These are phyloP conservation scores for Meghimatium bilineatum DNA, from an alignment of 2,888 invertebrate species.

Conservation along the genomic window DNA sequence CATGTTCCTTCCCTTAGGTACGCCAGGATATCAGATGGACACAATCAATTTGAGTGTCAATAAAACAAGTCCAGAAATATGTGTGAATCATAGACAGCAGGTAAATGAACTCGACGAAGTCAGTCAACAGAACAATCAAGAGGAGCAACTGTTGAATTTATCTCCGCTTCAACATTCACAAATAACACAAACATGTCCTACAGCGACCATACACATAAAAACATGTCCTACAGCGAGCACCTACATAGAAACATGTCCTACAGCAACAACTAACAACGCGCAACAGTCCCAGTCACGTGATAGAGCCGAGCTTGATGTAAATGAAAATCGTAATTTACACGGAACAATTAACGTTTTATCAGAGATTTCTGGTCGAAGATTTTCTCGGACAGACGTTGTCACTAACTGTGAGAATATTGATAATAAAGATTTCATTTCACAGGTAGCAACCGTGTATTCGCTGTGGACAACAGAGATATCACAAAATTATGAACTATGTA, in stretches of 20 bases:
- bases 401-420: background rate
- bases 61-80: background rate
- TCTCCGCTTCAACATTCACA: background rate
- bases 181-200: background rate
- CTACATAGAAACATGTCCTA: background rate
- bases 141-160: background rate
- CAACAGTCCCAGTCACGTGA: background rate
- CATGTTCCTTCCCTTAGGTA: background rate
- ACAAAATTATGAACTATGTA: background rate
- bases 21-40: background rate
- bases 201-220: too few species aligned
- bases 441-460: background rate
- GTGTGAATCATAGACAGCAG: background rate
- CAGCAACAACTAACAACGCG: background rate
- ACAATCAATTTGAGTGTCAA: too few species aligned
- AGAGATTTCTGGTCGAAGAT: background rate
- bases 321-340: background rate
- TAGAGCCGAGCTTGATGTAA: background rate
- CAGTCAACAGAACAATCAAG: background rate
- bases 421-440: background rate
- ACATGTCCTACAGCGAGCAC: too few species aligned
- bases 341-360: background rate
- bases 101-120: background rate
- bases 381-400: background rate
- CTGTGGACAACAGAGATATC: conserved; percentile 1